Evolutionary conservation across 1,140 invertebrate species (phyloP).

Genomic region (Caenorhabditis remanei): DNA sequence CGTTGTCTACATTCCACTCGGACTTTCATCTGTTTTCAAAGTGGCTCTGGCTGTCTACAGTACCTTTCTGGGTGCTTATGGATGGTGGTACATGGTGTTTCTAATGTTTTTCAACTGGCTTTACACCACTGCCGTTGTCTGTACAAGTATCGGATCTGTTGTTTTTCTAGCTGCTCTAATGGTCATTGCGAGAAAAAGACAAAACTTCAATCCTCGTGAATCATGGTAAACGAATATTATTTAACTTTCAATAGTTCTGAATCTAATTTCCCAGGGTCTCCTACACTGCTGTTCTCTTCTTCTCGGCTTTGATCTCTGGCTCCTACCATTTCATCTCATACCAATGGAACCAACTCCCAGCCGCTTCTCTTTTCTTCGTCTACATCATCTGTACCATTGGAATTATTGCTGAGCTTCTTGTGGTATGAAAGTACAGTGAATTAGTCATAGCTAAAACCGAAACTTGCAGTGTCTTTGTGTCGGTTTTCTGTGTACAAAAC

Average conservation of each 20-base stretch:
- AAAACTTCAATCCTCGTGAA: conserved; percentile 22
- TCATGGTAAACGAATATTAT: not conserved
- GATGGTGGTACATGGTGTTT: conserved; percentile 26
- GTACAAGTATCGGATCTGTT: not conserved
- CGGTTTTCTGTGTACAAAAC: not conserved
- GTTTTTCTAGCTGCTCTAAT: conserved; percentile 17
- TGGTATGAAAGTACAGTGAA: not conserved
- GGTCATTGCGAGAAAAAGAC: conserved; percentile 13
- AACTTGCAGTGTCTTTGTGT: conserved; percentile 16
- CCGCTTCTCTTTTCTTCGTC: not conserved
- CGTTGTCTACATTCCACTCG: conserved; percentile 33
- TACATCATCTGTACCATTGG: not conserved
- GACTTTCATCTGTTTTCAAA: conserved; percentile 6
- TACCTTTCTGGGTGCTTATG: not conserved
- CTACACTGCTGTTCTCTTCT: conserved; percentile 6
- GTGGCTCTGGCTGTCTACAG: conserved; percentile 10
- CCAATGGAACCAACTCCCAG: conserved; percentile 33
- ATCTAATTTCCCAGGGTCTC: not conserved
- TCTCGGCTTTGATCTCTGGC: not conserved
- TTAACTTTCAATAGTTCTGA: not conserved
- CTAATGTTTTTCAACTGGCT: conserved; percentile 43
- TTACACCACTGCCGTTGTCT: conserved; percentile 8
- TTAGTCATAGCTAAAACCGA: not conserved
- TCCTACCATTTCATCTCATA: conserved; percentile 35
- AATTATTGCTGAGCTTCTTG: conserved; percentile 26